Percentiles rank a stretch among this genome's conserved stretches.
These are phyloP conservation scores for Malurus leucopterus DNA, from an alignment of 2,797 vertebrate genomes.

Conservation along the genomic window DNA sequence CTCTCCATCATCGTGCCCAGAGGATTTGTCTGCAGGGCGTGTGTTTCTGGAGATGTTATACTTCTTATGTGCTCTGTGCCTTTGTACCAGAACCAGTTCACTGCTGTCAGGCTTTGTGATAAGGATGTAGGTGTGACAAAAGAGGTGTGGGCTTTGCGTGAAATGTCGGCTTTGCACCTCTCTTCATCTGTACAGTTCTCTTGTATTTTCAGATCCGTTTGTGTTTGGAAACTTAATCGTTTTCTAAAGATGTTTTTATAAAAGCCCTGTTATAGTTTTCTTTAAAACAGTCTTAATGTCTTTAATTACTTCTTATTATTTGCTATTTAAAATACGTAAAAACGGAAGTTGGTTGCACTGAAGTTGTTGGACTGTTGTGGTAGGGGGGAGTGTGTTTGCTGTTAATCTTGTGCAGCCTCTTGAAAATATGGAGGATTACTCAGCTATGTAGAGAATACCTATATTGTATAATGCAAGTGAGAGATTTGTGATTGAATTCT, in stretches of 20 bases:
- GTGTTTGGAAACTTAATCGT: not conserved
- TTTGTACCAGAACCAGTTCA: not conserved
- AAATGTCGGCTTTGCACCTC: not conserved
- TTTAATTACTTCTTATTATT: not conserved
- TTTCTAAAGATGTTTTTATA: not conserved
- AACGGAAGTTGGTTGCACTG: not conserved
- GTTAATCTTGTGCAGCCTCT: not conserved
- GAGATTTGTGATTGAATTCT: not conserved
- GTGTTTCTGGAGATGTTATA: not conserved
- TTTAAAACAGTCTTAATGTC: fast-evolving
- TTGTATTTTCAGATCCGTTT: not conserved
- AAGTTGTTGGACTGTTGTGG: not conserved
- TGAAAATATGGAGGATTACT: not conserved
- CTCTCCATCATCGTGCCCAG: fast-evolving
- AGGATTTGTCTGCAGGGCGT: not conserved
- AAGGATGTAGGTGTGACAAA: not conserved
- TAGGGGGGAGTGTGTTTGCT: not conserved
- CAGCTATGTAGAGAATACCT: not conserved
- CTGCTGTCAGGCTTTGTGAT: not conserved
- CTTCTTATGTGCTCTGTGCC: fast-evolving
- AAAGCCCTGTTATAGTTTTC: not conserved
- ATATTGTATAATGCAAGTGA: not conserved
- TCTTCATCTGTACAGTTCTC: not conserved
- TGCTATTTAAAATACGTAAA: fast-evolving
- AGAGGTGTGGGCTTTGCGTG: not conserved